A percentile compares a stretch with the other conserved stretches of the same genome.
phyloP scores from a whole-genome alignment of 2,888 invertebrate genomes.

The Nomada ferruginata region DNA sequence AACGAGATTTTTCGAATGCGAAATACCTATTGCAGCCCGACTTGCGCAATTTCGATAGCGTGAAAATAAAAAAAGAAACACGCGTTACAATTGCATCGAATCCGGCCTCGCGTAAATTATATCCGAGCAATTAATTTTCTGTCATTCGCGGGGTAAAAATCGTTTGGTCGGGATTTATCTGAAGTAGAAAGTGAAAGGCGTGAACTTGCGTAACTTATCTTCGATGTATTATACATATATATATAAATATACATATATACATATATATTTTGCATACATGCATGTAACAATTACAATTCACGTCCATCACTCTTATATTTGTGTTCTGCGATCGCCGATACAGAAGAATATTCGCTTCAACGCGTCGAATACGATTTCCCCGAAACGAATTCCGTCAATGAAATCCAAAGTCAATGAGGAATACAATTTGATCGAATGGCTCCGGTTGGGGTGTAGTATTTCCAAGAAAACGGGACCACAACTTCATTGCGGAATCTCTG shows the following conservation, averaged over 20 bases:
- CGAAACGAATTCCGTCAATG: not conserved
- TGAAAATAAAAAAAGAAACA: slow-evolving; percentile 2
- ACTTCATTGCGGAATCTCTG: slow-evolving; percentile 36
- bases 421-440: not conserved
- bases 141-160: slow-evolving; percentile 25
- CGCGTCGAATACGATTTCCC: too few relatives aligned
- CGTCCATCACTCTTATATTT: not conserved
- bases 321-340: too few relatives aligned
- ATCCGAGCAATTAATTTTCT: slow-evolving; percentile 14
- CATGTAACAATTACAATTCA: slow-evolving; percentile 20
- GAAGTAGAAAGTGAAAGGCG: slow-evolving; percentile 56
- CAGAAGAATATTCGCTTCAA: not conserved
- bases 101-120: slow-evolving; percentile 1
- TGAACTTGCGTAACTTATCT: slow-evolving; percentile 26
- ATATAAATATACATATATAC: not conserved
- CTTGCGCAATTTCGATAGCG: not conserved
- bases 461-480: slow-evolving; percentile 20
- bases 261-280: too few relatives aligned
- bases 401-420: not conserved
- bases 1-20: not conserved
- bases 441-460: not conserved
- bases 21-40: not conserved
- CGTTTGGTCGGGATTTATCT: slow-evolving; percentile 41
- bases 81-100: slow-evolving; percentile 29
- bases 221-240: slow-evolving; percentile 22